phyloP scores from a whole-genome alignment of 2,888 invertebrate species.

The Flexamia atlantica region DNA sequence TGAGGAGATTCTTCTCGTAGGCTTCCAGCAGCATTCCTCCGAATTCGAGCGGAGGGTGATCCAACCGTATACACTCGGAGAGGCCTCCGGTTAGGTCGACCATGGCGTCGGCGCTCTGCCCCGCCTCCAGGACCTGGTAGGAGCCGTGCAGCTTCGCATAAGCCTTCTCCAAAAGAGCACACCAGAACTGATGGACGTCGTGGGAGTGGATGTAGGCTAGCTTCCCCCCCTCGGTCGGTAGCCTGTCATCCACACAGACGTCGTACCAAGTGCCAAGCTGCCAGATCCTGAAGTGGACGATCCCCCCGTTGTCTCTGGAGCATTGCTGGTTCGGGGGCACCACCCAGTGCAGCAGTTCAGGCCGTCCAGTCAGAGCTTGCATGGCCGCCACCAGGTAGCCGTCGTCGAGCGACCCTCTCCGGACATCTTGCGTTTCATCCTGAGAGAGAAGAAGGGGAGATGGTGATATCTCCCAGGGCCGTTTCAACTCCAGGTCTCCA shows the following conservation, averaged over 20 bases:
- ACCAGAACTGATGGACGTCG: conserved; percentile 2
- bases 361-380: neutral
- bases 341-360: neutral
- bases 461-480: neutral
- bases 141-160: conserved; percentile 4
- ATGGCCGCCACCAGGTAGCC: neutral
- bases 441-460: neutral
- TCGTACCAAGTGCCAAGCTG: conserved; percentile 12
- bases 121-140: neutral
- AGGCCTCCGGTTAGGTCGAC: neutral
- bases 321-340: neutral
- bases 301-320: neutral
- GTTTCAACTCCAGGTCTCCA: neutral
- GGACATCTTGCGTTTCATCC: neutral
- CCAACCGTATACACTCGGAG: neutral
- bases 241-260: conserved; percentile 21
- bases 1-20: neutral
- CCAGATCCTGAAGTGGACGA: conserved; percentile 18
- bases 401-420: neutral
- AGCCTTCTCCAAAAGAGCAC: conserved; percentile 4
- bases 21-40: neutral
- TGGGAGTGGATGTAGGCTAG: neutral
- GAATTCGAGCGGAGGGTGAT: neutral
- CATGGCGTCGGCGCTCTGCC: neutral
- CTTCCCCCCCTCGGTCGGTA: neutral